Evolutionary conservation across 2,888 invertebrate genomes (phyloP).

Genomic region (Apamea sordens): DNA sequence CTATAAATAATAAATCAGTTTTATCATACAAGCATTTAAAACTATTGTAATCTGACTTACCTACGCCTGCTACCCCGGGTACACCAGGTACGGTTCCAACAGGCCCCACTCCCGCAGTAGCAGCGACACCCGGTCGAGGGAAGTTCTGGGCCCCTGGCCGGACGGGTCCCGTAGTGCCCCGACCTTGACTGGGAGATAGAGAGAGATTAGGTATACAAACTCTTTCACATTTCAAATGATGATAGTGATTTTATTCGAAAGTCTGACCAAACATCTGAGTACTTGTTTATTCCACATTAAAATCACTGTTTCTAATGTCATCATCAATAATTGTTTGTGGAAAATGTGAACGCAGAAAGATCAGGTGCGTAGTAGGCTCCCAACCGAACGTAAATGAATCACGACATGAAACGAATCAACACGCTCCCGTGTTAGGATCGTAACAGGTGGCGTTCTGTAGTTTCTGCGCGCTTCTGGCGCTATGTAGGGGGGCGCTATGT

Average conservation of each 20-base stretch:
- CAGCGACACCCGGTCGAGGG: conserved; percentile 54
- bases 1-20: too few species aligned
- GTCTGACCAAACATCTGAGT: neutral
- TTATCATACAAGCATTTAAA: neutral
- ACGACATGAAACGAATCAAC: too few species aligned
- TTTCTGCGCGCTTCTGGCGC: neutral
- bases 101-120: conserved; percentile 52
- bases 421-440: neutral
- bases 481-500: too few species aligned
- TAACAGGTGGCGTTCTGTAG: neutral
- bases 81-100: conserved; percentile 66
- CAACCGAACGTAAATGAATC: too few species aligned
- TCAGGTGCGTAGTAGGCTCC: too few species aligned
- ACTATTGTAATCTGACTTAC: conserved; percentile 17
- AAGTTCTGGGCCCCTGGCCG: conserved; percentile 49
- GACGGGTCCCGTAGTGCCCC: conserved; percentile 65
- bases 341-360: too few species aligned
- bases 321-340: too few species aligned
- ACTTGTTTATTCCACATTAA: too few species aligned
- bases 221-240: neutral
- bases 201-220: neutral
- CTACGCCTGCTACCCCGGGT: conserved; percentile 60
- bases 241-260: neutral
- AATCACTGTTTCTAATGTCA: too few species aligned
- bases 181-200: conserved; percentile 69